phyloP scores from a whole-genome alignment of 2,797 vertebrate species.

The Spea hammondii region DNA sequence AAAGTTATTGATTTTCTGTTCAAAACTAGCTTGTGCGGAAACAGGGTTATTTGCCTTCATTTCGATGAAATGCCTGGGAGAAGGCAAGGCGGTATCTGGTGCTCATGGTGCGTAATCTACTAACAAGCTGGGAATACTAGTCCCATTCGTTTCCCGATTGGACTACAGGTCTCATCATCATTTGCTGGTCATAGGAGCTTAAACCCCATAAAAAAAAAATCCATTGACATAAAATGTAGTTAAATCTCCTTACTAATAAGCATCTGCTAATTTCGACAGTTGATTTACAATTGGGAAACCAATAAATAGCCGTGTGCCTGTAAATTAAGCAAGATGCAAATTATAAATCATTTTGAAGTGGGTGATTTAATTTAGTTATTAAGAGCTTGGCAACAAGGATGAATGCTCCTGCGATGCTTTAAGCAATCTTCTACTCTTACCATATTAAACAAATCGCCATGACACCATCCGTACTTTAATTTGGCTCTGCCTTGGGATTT shows the following conservation, averaged over 20 bases:
- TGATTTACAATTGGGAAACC: conserved; percentile 15
- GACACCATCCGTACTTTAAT: conserved; percentile 6
- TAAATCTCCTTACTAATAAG: neutral
- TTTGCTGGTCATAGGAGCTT: neutral
- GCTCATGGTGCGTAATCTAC: no score
- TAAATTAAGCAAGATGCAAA: conserved; percentile 2
- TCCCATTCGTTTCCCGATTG: no score
- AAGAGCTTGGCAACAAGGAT: conserved; percentile 31
- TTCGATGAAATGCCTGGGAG: no score
- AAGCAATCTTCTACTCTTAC: conserved; percentile 22
- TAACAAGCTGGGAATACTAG: no score
- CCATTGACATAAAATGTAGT: neutral
- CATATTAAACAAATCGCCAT: conserved; percentile 12
- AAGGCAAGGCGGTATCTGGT: no score
- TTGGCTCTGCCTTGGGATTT: neutral
- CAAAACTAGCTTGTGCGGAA: no score
- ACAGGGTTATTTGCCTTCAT: no score
- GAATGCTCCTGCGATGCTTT: conserved; percentile 14
- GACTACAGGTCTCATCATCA: no score
- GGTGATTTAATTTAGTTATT: conserved; percentile 42
- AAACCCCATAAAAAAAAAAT: neutral
- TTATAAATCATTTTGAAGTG: conserved; percentile 8
- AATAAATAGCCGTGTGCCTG: conserved; percentile 7
- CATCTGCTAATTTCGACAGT: conserved; percentile 8
- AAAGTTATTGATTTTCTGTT: no score